Conservation (phyloP, 1,140 invertebrate genomes). For the Heliconius hewitsoni region DNA sequence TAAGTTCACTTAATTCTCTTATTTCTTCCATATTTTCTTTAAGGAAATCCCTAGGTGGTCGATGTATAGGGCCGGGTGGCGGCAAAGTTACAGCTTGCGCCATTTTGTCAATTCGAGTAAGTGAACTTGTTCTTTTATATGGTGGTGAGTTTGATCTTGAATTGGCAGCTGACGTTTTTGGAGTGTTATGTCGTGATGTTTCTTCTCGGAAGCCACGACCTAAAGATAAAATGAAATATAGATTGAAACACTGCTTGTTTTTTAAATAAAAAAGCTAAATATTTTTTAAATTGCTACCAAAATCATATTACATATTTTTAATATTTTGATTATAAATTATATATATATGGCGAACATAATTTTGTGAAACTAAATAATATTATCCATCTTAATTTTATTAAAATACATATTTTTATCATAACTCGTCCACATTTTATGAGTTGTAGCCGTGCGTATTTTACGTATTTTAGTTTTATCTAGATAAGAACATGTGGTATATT, state of each 20-base stretch:
- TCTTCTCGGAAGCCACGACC: constrained; percentile 77
- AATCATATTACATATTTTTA: too few relatives aligned
- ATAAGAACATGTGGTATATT: too few relatives aligned
- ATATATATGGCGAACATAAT: too few relatives aligned
- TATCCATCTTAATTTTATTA: too few relatives aligned
- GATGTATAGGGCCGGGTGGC: constrained; percentile 51
- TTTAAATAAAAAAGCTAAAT: too few relatives aligned
- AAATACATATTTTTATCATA: too few relatives aligned
- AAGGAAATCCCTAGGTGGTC: constrained; percentile 73
- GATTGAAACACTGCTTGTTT: neutral
- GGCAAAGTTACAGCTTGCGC: constrained; percentile 63
- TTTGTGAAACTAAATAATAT: too few relatives aligned
- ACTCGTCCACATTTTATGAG: too few relatives aligned
- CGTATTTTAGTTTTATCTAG: too few relatives aligned
- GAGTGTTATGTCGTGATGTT: constrained; percentile 75
- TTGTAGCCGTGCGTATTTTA: too few relatives aligned
- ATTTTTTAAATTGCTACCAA: too few relatives aligned
- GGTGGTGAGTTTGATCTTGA: constrained; percentile 69
- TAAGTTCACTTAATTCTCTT: constrained; percentile 76
- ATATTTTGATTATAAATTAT: too few relatives aligned
- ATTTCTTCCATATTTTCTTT: constrained; percentile 80
- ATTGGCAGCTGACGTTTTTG: constrained; percentile 73
- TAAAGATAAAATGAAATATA: constrained; percentile 34
- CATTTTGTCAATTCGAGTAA: constrained; percentile 70
- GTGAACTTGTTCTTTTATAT: constrained; percentile 65